Percentiles rank a stretch among this genome's conserved stretches.
phyloP scores from a whole-genome alignment of 2,888 invertebrate genomes.

The Sicus ferrugineus region DNA sequence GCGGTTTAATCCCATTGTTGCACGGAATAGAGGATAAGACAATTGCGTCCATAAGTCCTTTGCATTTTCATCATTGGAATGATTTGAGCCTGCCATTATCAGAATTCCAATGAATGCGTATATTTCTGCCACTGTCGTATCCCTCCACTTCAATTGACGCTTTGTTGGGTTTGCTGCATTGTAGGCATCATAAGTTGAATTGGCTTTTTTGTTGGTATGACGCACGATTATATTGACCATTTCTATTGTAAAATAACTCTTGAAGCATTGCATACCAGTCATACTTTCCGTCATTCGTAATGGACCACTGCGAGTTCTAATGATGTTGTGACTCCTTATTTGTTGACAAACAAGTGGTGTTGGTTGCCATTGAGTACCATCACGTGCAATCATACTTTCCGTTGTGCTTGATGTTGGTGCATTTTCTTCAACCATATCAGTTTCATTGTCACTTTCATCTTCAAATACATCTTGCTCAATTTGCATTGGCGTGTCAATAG shows the following conservation, averaged over 20 bases:
- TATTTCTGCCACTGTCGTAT: slow-evolving; percentile 23
- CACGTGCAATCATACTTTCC: slow-evolving; percentile 17
- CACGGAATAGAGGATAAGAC: slow-evolving; percentile 33
- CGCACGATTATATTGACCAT: slow-evolving; percentile 5
- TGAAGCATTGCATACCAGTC: slow-evolving; percentile 9
- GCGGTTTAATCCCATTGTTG: slow-evolving; percentile 43
- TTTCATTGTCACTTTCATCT: too few relatives aligned
- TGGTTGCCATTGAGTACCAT: slow-evolving; percentile 22
- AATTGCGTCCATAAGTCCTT: too few relatives aligned
- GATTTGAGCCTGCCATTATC: too few relatives aligned
- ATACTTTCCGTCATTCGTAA: slow-evolving; percentile 28
- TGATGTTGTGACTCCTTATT: too few relatives aligned
- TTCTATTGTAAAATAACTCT: slow-evolving; percentile 3
- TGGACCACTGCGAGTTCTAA: too few relatives aligned
- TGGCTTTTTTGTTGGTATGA: slow-evolving; percentile 1
- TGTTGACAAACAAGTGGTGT: slow-evolving; percentile 23
- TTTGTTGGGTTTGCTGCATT: slow-evolving; percentile 29
- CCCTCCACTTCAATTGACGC: slow-evolving; percentile 32
- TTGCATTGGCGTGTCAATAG: too few relatives aligned
- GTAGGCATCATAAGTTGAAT: slow-evolving; percentile 17
- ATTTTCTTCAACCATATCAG: too few relatives aligned
- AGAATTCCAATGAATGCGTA: slow-evolving; percentile 34
- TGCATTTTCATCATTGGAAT: too few relatives aligned
- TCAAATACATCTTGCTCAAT: too few relatives aligned
- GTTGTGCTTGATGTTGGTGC: too few relatives aligned